Percentiles rank a stretch among this genome's conserved stretches.
Conservation (phyloP, 2,113 vertebrate species). For the Ciconia stormi region DNA sequence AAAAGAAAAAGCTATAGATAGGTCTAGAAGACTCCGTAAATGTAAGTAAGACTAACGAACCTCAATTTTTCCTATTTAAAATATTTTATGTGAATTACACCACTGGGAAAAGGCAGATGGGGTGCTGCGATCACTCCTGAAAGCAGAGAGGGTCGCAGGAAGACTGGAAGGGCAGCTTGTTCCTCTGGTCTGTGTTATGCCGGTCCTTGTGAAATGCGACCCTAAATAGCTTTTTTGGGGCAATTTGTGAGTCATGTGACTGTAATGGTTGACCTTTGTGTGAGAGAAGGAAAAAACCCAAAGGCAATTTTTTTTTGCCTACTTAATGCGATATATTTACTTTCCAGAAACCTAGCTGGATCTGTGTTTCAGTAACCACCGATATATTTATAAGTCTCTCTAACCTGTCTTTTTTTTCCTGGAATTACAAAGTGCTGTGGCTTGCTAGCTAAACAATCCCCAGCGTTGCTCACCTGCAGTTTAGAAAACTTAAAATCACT, state of each 20-base stretch:
- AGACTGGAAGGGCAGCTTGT: background rate
- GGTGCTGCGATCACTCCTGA: rapidly evolving
- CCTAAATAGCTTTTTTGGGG: background rate
- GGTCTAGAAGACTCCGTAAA: background rate
- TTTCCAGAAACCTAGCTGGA: background rate
- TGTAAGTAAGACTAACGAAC: background rate
- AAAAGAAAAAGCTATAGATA: background rate
- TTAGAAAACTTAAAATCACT: background rate
- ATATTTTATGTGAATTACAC: background rate
- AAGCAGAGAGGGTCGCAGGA: background rate
- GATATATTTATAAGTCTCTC: background rate
- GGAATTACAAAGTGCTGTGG: background rate
- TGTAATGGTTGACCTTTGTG: background rate
- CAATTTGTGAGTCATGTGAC: background rate
- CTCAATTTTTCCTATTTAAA: background rate
- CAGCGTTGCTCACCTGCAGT: background rate
- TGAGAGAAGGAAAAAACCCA: background rate
- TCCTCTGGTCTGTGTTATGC: background rate
- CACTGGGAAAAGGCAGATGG: background rate
- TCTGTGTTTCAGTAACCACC: background rate
- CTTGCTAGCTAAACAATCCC: background rate
- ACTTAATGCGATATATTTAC: background rate
- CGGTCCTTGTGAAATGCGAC: background rate
- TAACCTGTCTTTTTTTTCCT: background rate
- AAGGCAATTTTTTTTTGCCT: rapidly evolving